These are phyloP conservation scores for Gerris buenoi DNA, from an alignment of 1,140 invertebrate genomes.

Conservation along the genomic window DNA sequence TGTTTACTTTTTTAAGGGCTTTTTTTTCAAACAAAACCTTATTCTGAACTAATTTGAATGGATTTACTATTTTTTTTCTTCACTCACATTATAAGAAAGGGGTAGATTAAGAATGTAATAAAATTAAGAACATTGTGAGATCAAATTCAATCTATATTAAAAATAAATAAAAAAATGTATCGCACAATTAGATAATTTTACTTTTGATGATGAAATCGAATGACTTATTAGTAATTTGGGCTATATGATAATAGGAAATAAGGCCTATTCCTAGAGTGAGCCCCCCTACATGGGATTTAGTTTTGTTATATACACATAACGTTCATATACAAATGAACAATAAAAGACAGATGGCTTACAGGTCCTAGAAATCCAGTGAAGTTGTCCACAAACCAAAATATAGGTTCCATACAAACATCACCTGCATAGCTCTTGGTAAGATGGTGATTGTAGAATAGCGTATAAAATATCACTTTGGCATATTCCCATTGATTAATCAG, in stretches of 20 bases:
- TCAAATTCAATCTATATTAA: too few relatives aligned
- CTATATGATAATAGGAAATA: not conserved
- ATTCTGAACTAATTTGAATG: too few relatives aligned
- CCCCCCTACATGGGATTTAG: not conserved
- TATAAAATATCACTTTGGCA: constrained; percentile 22
- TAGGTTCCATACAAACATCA: constrained; percentile 76
- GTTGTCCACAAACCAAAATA: constrained; percentile 89
- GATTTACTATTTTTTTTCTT: too few relatives aligned
- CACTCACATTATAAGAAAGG: too few relatives aligned
- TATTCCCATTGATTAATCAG: constrained; percentile 14
- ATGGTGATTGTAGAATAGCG: constrained; percentile 52
- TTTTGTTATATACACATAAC: not conserved
- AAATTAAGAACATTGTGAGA: too few relatives aligned
- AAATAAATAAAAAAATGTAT: not conserved
- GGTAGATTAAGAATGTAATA: too few relatives aligned
- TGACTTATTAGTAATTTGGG: not conserved
- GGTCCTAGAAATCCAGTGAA: constrained; percentile 44
- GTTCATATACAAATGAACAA: not conserved
- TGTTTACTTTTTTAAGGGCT: too few relatives aligned
- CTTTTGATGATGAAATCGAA: not conserved
- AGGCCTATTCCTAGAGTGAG: not conserved
- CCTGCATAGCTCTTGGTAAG: constrained; percentile 59
- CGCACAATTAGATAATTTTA: not conserved
- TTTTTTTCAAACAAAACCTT: too few relatives aligned
- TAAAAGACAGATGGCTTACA: constrained; percentile 14